A percentile compares a stretch with the other conserved stretches of the same genome.
Evolutionary conservation across 2,797 vertebrate genomes (phyloP).

Genomic region (Cephalopachus bancanus): DNA sequence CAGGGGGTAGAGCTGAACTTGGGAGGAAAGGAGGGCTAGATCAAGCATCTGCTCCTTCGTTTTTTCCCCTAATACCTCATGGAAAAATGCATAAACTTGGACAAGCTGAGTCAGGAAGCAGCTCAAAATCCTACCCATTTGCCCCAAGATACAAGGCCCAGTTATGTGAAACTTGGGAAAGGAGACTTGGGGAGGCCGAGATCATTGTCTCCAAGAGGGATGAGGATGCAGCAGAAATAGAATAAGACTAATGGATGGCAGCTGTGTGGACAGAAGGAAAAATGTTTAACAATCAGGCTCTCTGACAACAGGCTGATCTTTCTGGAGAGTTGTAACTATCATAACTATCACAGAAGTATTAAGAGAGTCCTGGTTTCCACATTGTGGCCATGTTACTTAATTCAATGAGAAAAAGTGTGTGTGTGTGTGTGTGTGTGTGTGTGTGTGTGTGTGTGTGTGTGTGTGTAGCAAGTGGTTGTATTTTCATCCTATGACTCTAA

Average conservation of each 20-base stretch:
- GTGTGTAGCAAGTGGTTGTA: not conserved
- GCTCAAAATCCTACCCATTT: fast-evolving
- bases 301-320: not conserved
- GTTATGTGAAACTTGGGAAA: not conserved
- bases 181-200: not conserved
- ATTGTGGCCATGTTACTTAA: not conserved
- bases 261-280: not conserved
- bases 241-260: not conserved
- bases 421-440: fast-evolving
- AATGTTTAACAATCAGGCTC: not conserved
- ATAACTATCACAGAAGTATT: too few relatives aligned
- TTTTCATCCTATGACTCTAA: not conserved
- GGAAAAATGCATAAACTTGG: not conserved
- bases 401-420: not conserved
- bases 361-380: not conserved
- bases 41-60: not conserved
- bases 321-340: not conserved
- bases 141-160: not conserved
- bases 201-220: not conserved
- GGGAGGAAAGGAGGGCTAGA: not conserved
- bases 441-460: not conserved
- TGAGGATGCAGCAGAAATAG: not conserved
- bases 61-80: not conserved
- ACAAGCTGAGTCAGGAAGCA: not conserved
- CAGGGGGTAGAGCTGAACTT: not conserved